Evolutionary conservation across 2,113 vertebrate genomes (phyloP).

Genomic region (Bombycilla garrulus): DNA sequence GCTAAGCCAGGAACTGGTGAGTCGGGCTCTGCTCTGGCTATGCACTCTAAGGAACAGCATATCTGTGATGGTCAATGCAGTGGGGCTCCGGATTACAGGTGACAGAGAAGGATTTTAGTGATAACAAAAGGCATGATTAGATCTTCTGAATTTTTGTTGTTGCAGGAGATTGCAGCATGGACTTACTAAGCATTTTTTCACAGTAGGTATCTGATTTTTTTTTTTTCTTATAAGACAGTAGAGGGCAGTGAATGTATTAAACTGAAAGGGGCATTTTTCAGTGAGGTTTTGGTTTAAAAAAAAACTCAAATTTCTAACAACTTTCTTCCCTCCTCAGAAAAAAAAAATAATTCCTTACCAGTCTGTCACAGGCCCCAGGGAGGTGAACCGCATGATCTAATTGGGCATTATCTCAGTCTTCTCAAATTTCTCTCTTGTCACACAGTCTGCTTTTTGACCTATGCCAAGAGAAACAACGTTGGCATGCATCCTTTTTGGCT

Average conservation of each 20-base stretch:
- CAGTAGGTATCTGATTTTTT: background rate
- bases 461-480: constrained; percentile 62
- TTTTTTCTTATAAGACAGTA: background rate
- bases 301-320: background rate
- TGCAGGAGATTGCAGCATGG: background rate
- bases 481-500: constrained; percentile 59
- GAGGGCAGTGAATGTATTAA: background rate
- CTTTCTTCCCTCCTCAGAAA: background rate
- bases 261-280: background rate
- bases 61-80: background rate
- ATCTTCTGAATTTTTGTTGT: background rate
- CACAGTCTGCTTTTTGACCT: constrained; percentile 65
- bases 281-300: background rate
- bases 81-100: background rate
- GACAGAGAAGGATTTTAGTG: background rate
- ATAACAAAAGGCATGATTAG: background rate
- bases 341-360: constrained; percentile 20
- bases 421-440: constrained; percentile 63
- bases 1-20: background rate
- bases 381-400: constrained; percentile 62
- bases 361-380: constrained; percentile 22
- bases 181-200: background rate
- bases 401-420: constrained; percentile 62
- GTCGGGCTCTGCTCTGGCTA: background rate
- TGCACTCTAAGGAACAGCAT: background rate